These are phyloP conservation scores for Achlya flavicornis DNA, from an alignment of 2,888 invertebrate genomes.

Conservation along the genomic window DNA sequence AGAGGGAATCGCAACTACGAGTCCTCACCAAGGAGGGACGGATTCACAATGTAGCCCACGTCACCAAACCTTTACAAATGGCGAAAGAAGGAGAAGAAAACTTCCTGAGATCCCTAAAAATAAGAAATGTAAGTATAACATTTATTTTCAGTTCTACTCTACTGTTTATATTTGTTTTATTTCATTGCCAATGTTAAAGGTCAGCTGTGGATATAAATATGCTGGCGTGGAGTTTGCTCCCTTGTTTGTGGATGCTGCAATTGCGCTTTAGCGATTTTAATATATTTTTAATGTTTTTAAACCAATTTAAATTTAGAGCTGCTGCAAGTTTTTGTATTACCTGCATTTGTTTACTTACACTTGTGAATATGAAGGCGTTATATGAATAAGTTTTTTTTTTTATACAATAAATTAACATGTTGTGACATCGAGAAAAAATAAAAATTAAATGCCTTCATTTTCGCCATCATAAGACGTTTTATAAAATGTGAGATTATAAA, in stretches of 20 bases:
- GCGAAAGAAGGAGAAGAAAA: slow-evolving; percentile 90
- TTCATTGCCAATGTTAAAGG: slow-evolving; percentile 24
- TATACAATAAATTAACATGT: too few species aligned
- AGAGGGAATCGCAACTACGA: slow-evolving; percentile 55
- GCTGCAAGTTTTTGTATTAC: background rate
- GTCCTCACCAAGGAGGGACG: slow-evolving; percentile 53
- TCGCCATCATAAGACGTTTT: too few species aligned
- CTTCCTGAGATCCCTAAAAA: slow-evolving; percentile 95
- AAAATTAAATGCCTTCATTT: too few species aligned
- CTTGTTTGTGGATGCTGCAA: slow-evolving; percentile 29
- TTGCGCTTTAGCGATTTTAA: slow-evolving; percentile 45
- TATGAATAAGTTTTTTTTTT: too few species aligned
- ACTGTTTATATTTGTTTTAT: slow-evolving; percentile 17
- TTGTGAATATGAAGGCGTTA: background rate
- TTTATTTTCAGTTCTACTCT: slow-evolving; percentile 20
- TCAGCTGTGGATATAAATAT: slow-evolving; percentile 24
- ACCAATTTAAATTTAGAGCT: background rate
- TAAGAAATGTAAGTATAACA: slow-evolving; percentile 88
- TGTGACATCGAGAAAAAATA: too few species aligned
- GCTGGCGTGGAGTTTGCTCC: slow-evolving; percentile 18
- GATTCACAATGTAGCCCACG: slow-evolving; percentile 67
- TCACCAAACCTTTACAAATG: slow-evolving; percentile 68
- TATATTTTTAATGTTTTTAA: slow-evolving; percentile 13
- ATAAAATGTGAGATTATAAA: too few species aligned
- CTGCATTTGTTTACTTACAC: background rate